Evolutionary conservation across 2,797 vertebrate species (phyloP).

Genomic region (Notoglanidium macrostoma): DNA sequence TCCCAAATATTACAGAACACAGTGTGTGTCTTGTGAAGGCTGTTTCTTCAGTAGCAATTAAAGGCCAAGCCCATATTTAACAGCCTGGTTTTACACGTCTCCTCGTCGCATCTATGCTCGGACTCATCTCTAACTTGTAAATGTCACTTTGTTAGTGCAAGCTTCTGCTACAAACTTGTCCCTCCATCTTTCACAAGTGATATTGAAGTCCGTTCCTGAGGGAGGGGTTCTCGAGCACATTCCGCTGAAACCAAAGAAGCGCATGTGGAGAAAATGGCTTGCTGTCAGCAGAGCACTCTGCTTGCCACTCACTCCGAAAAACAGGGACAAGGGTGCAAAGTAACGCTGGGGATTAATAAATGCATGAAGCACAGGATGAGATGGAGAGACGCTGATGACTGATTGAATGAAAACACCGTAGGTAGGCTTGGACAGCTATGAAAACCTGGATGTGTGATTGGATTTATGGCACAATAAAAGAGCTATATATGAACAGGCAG

Average conservation of each 20-base stretch:
- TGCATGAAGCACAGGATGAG: neutral
- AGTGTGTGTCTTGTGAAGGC: neutral
- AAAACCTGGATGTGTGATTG: constrained; percentile 18
- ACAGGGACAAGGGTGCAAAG: constrained; percentile 15
- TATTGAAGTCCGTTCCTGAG: constrained; percentile 23
- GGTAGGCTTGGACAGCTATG: neutral
- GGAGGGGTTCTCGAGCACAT: constrained; percentile 43
- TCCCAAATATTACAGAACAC: neutral
- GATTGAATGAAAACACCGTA: neutral
- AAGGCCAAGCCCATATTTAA: neutral
- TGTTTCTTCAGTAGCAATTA: neutral
- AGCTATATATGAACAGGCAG: neutral
- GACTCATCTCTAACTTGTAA: constrained; percentile 15
- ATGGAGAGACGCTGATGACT: neutral
- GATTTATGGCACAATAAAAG: constrained; percentile 14
- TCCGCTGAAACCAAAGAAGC: constrained; percentile 55
- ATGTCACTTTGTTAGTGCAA: constrained; percentile 40
- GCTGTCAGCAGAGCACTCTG: constrained; percentile 38
- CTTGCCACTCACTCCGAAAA: constrained; percentile 33
- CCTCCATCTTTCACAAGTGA: constrained; percentile 28
- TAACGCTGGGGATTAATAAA: neutral
- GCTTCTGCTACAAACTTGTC: neutral
- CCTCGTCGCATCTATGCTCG: neutral
- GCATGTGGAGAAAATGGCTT: neutral
- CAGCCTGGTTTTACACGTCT: neutral